phyloP scores from a whole-genome alignment of 2,113 vertebrate genomes.

The Sinocyclocheilus grahami region DNA sequence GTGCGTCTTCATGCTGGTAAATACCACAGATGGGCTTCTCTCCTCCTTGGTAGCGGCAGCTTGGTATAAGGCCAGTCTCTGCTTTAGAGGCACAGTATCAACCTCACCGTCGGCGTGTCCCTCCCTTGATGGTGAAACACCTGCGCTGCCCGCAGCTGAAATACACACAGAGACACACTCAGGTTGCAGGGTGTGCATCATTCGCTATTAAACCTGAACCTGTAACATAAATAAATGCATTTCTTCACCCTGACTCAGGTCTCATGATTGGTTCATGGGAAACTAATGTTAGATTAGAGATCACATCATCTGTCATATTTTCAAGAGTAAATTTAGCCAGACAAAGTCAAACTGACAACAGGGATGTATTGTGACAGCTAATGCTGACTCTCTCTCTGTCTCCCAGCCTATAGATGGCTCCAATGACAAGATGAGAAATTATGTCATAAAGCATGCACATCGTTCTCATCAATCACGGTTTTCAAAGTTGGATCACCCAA shows the following conservation, averaged over 20 bases:
- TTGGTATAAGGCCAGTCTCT: slow-evolving; percentile 91
- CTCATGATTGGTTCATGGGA: neutral
- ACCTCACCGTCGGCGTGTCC: slow-evolving; percentile 66
- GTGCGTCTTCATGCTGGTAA: slow-evolving; percentile 11
- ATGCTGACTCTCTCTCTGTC: slow-evolving; percentile 22
- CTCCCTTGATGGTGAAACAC: slow-evolving; percentile 51
- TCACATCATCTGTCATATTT: neutral
- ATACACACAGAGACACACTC: slow-evolving; percentile 40
- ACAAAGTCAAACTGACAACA: slow-evolving; percentile 31
- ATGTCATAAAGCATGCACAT: neutral
- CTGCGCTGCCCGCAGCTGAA: slow-evolving; percentile 71
- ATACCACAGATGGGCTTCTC: slow-evolving; percentile 76
- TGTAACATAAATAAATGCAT: slow-evolving; percentile 9
- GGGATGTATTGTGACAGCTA: slow-evolving; percentile 19
- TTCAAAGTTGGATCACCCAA: neutral
- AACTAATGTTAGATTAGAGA: slow-evolving; percentile 19
- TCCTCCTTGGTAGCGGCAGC: slow-evolving; percentile 83
- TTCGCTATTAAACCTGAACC: slow-evolving; percentile 1
- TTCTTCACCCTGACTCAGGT: neutral
- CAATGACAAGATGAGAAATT: slow-evolving; percentile 11
- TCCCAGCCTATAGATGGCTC: neutral
- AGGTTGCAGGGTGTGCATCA: neutral
- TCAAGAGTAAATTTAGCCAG: slow-evolving; percentile 29
- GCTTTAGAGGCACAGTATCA: slow-evolving; percentile 84
- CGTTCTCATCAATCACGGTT: slow-evolving; percentile 10